Conservation (phyloP, 2,797 vertebrate species). For the Ficedula albicollis region DNA sequence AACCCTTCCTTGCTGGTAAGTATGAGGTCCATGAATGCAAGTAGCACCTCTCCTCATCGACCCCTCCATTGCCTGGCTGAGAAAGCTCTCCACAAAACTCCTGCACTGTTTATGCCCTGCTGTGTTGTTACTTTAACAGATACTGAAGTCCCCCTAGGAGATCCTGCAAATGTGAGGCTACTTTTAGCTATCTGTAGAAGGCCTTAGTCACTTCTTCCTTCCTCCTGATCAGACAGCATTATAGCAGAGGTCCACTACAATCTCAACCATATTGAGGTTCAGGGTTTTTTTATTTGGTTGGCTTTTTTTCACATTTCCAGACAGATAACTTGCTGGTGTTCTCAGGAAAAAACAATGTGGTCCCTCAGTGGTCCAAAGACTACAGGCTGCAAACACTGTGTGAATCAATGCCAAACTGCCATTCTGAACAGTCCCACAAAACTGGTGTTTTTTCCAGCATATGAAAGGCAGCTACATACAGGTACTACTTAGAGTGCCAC, state of each 20-base stretch:
- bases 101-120: neutral
- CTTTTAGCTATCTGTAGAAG: neutral
- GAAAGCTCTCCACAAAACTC: neutral
- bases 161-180: neutral
- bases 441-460: neutral
- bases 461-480: neutral
- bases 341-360: neutral
- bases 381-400: neutral
- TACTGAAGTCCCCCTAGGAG: neutral
- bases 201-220: neutral
- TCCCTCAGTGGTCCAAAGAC: neutral
- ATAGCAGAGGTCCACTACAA: neutral
- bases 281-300: fast-evolving
- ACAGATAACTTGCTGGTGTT: neutral
- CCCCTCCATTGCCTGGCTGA: neutral
- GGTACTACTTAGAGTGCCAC: neutral
- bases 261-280: neutral
- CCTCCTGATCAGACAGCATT: neutral
- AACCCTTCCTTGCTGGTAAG: neutral
- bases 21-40: neutral
- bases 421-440: neutral
- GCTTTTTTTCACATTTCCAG: neutral
- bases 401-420: neutral
- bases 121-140: neutral
- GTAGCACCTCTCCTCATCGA: neutral